Conservation (phyloP, 2,113 vertebrate species). For the Hyaena hyaena region DNA sequence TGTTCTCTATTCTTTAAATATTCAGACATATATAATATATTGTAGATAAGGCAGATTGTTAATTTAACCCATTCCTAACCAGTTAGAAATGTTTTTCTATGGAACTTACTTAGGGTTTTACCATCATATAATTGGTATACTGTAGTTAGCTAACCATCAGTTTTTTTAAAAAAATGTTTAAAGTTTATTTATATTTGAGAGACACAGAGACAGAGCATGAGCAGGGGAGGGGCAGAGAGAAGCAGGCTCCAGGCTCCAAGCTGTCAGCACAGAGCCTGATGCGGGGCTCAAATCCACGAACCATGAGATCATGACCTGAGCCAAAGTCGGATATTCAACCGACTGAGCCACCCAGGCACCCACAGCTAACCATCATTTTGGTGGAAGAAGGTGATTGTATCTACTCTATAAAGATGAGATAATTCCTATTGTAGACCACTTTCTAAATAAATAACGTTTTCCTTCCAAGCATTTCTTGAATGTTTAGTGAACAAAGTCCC, state of each 20-base stretch:
- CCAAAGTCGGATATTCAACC: no score
- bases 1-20: not conserved
- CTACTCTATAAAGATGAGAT: not conserved
- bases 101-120: not conserved
- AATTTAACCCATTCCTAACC: not conserved
- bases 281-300: no score
- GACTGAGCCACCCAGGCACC: no score
- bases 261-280: no score
- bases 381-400: not conserved
- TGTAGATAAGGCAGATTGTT: not conserved
- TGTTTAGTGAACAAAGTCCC: not conserved
- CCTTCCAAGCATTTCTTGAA: not conserved
- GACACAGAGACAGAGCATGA: no score
- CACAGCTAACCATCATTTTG: not conserved
- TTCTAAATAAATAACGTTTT: not conserved
- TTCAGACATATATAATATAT: not conserved
- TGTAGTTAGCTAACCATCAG: not conserved
- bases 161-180: not conserved
- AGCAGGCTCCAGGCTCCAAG: no score
- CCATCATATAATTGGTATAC: not conserved
- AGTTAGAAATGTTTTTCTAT: not conserved
- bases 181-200: no score
- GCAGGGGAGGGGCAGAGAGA: no score
- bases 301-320: no score
- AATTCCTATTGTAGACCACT: not conserved